Conservation (phyloP, 37 sponge, comb jelly and placozoan species). For the Haliclona indistincta region DNA sequence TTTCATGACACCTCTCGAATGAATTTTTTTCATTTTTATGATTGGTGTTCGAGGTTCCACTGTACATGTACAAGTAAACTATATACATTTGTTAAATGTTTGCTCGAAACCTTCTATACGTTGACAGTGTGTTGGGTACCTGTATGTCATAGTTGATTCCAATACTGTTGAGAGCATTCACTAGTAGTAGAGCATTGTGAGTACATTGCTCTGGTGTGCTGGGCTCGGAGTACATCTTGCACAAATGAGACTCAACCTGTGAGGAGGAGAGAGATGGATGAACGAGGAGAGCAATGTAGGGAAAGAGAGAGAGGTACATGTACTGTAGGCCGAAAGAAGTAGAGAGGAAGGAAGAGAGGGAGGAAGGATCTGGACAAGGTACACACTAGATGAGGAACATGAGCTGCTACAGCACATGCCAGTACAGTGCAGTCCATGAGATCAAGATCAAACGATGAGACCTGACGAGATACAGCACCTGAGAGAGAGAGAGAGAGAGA, state of each 20-base stretch:
- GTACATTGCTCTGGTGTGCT: conserved; percentile 70
- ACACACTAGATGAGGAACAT: conserved; percentile 75
- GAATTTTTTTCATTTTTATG: too few species aligned
- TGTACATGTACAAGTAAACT: too few species aligned
- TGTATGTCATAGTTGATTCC: conserved; percentile 87
- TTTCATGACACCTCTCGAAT: too few species aligned
- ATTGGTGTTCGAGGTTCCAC: too few species aligned
- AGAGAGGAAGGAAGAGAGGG: too few species aligned
- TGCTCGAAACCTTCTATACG: neutral
- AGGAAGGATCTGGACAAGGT: too few species aligned
- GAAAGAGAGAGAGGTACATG: too few species aligned
- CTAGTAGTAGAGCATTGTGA: conserved; percentile 78
- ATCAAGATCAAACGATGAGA: conserved; percentile 73
- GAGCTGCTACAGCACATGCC: conserved; percentile 67
- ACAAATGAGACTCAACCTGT: conserved; percentile 54
- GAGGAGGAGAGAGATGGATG: neutral
- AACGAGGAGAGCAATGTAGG: neutral
- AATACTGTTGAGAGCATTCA: conserved; percentile 56
- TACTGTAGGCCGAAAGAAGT: too few species aligned
- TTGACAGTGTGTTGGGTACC: conserved; percentile 7
- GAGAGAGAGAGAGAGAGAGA: neutral
- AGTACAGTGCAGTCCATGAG: conserved; percentile 81
- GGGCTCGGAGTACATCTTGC: conserved; percentile 57
- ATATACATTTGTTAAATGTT: neutral
- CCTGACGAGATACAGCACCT: conserved; percentile 25